Evolutionary conservation across 2,113 vertebrate genomes (phyloP), one percentile per base, ranked within the genome.

Genomic region (Upupa epops): DNA sequence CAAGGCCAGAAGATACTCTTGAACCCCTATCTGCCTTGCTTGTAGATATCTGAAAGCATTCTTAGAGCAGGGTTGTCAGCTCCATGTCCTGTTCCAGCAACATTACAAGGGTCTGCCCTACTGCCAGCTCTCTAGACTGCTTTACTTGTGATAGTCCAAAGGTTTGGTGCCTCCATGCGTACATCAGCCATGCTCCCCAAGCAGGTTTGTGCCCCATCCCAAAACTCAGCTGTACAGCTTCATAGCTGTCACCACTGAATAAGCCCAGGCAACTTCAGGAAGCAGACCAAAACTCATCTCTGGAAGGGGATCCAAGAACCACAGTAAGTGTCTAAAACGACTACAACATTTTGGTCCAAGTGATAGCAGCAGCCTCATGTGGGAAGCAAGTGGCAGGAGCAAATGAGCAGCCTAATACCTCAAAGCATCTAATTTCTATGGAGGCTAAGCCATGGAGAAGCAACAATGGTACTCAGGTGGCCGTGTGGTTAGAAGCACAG

Each of bases 241-340:
- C 18, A 7, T 0, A 1, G 9, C 29, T 28, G 24, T n/a, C 55
- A n/a, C 25, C 0, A 0, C 13, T 26, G 45, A 56, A n/a, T 5
- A 46, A 54, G 5, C 21, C 24, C 71, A 29, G 54, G 63, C 45
- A 64, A 26, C 54, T 64, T 51, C 64, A 80, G 40, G 26, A 49
- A 60, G 68, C 31, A 79, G 11, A 32, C 4, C 29, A 13, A 36
- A 65, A 26, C 51, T 26, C n/a, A 16, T 19, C 17, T 46, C 40
- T 31, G 58, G 28, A 11, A 60, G 9, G 11, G 6, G 11, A 49
- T 29, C 34, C 32, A 58, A 5, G 17, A 34, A 4, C 24, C 0
- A 0, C 20, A 26, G 11, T 1, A 58, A 31, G 4, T 58, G 3
- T 32, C 82, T 26, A 37, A 66, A 69, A 46, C 24, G 5, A 28